Percentiles rank a stretch among this genome's conserved stretches.
These are phyloP conservation scores for Lepidothrix coronata DNA, from an alignment of 2,113 vertebrate species.

Conservation along the genomic window DNA sequence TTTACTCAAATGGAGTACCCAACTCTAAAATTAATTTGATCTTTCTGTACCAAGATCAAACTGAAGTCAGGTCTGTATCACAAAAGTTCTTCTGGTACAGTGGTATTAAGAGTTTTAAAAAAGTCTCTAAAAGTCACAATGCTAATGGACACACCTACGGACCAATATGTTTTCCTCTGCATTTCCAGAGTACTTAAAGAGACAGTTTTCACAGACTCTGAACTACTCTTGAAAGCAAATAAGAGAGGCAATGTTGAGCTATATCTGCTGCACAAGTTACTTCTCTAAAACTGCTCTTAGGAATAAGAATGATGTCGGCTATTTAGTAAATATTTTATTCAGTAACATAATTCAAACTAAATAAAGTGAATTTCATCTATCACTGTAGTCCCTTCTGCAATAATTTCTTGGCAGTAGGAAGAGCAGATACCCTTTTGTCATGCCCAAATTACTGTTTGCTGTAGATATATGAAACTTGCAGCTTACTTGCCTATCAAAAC, in stretches of 20 bases:
- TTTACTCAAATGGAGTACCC: not conserved
- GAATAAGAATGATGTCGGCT: not conserved
- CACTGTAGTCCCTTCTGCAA: not conserved
- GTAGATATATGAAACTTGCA: not conserved
- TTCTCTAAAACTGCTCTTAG: not conserved
- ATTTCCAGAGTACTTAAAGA: not conserved
- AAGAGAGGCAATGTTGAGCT: not conserved
- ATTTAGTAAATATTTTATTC: constrained; percentile 18
- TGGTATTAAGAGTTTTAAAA: not conserved
- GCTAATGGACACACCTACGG: not conserved
- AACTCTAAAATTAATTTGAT: not conserved
- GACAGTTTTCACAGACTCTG: not conserved
- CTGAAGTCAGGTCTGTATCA: not conserved
- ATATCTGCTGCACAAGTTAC: not conserved
- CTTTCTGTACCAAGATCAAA: not conserved
- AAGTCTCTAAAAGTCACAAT: not conserved
- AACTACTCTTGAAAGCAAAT: not conserved
- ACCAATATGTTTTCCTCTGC: not conserved
- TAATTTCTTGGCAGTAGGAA: not conserved
- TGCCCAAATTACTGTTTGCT: not conserved
- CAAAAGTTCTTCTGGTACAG: not conserved
- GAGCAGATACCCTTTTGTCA: constrained; percentile 26
- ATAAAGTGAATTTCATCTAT: not conserved
- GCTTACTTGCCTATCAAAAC: not conserved
- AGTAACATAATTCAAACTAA: not conserved